Percentiles rank a stretch among this genome's conserved stretches.
Conservation (phyloP, 2,888 invertebrate species). For the Atethmia centrago region DNA sequence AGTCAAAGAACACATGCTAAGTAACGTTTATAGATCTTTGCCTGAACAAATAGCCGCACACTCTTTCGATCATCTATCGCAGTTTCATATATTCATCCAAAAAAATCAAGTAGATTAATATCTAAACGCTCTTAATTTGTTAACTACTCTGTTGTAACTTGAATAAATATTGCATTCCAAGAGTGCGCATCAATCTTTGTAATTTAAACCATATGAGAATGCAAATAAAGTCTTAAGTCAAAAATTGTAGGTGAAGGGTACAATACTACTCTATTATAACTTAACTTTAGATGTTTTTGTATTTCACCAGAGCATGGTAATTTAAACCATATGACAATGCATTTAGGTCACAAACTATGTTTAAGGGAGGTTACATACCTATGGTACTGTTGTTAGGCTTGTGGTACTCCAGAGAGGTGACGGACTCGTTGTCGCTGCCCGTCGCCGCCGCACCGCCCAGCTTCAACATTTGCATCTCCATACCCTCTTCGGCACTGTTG, state of each 20-base stretch:
- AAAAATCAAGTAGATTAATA: neutral
- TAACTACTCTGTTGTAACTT: neutral
- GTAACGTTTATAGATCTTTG: neutral
- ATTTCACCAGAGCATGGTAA: neutral
- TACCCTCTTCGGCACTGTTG: constrained; percentile 93
- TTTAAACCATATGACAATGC: neutral
- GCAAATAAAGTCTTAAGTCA: neutral
- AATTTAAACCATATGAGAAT: neutral
- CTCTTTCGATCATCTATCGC: neutral
- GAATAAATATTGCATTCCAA: neutral
- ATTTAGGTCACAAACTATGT: neutral
- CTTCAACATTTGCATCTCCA: constrained; percentile 94
- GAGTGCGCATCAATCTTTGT: neutral
- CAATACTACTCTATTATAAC: neutral
- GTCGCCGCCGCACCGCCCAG: constrained; percentile 81
- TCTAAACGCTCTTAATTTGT: neutral
- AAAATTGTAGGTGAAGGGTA: neutral
- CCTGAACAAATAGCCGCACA: neutral
- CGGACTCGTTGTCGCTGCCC: constrained; percentile 91
- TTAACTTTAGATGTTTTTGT: neutral
- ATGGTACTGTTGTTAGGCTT: constrained; percentile 92
- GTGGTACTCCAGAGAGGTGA: constrained; percentile 92
- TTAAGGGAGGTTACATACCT: constrained; percentile 81
- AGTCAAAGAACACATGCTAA: neutral
- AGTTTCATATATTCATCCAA: neutral